Evolutionary conservation across 2,113 vertebrate genomes (phyloP), one percentile per base, ranked within the genome.

Genomic region (Pithys albifrons): DNA sequence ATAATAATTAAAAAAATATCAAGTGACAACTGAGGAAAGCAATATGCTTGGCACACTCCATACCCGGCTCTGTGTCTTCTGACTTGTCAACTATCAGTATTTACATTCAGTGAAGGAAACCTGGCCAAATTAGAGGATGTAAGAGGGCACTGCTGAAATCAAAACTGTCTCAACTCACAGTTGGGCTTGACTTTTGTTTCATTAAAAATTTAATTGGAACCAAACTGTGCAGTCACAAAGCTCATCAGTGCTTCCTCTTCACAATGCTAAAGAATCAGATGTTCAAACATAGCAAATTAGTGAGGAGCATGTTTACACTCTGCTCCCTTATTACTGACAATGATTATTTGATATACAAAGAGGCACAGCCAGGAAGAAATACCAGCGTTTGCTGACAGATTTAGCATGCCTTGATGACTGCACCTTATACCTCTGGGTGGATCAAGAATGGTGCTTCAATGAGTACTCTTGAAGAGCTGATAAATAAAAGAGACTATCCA

Each of bases 181-280:
- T 95, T 96, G 85, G 89, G 19, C 35, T 95, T 95, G 75, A 89
- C 72, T 90, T 95, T 86, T 76, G 79, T 97, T 97, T 96, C 84
- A 93, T 97, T 97, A 97, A 97, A 86, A 97, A 94, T 91, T 80
- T 97, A 97, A 97, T 97, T 97, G 95, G 95, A 97, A 97, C 77
- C 94, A 97, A 88, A 96, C 86, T 95, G 91, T 84, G 91, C 87
- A 95, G 83, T 97, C 87, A 96, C 52, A 93, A 96, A 97, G 83
- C 88, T 97, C 83, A 84, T 95, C 93, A 95, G 88, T 65, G 96
- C 89, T 97, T 96, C 78, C 88, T 65, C 33, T 96, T 97, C 85
- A 87, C 70, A 91, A 78, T n/a, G n/a, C 64, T 91, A 92, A 93
- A 93, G 85, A 97, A 95, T 95, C 80, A 96, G 87, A 96, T 96